These are phyloP conservation scores for Pteropus alecto DNA, from an alignment of 2,113 vertebrate genomes.

Conservation along the genomic window DNA sequence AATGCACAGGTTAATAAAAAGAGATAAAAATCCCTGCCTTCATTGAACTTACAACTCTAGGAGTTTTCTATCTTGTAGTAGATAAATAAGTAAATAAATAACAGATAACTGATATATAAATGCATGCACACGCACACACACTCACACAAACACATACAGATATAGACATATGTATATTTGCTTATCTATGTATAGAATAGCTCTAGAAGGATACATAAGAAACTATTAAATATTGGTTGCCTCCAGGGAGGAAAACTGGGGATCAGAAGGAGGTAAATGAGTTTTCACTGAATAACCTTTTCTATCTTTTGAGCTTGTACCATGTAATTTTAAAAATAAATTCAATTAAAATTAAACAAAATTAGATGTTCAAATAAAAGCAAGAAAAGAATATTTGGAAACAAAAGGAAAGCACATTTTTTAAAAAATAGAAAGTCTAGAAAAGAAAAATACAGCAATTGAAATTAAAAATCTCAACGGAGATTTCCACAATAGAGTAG, in stretches of 20 bases:
- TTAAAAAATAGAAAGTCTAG: neutral
- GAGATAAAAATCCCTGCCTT: neutral
- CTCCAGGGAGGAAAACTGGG: neutral
- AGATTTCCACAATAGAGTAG: neutral
- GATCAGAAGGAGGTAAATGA: neutral
- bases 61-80: neutral
- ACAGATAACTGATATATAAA: neutral
- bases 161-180: neutral
- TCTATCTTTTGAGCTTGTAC: neutral
- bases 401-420: neutral
- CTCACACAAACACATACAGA: neutral
- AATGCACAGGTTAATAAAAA: neutral
- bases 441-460: neutral
- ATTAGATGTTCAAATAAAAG: neutral
- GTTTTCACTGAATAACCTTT: neutral
- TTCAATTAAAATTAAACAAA: constrained; percentile 6
- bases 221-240: neutral
- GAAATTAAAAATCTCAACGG: neutral
- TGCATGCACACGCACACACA: neutral
- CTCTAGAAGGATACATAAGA: neutral
- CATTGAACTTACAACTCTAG: neutral
- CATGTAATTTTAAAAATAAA: neutral
- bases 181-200: neutral
- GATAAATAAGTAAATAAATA: neutral
- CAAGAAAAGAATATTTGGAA: neutral